Conservation (phyloP, 2,888 invertebrate species). For the Drosophila fulvimacula region DNA sequence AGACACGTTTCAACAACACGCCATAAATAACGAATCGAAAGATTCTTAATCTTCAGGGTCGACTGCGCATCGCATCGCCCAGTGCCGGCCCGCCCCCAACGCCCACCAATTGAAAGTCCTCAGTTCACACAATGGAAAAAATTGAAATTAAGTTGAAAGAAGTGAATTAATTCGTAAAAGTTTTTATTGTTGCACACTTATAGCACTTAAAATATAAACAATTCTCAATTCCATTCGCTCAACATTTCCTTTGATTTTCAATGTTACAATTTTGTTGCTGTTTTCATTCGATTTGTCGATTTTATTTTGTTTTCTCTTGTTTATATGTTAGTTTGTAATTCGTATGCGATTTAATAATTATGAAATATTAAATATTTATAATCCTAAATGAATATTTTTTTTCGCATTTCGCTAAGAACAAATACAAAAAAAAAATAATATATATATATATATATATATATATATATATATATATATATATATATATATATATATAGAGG, state of each 20-base stretch:
- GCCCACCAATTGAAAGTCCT: constrained; percentile 29
- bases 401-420: constrained; percentile 44
- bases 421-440: constrained; percentile 46
- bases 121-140: constrained; percentile 39
- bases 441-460: no score
- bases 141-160: constrained; percentile 32
- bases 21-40: constrained; percentile 17
- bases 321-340: constrained; percentile 16
- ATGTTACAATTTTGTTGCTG: constrained; percentile 29
- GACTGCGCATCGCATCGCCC: background rate
- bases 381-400: constrained; percentile 36
- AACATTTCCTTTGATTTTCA: constrained; percentile 6
- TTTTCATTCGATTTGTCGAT: constrained; percentile 26
- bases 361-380: constrained; percentile 59
- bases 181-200: constrained; percentile 77
- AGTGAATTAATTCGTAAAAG: constrained; percentile 64
- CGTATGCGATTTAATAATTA: constrained; percentile 44
- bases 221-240: constrained; percentile 46
- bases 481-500: background rate
- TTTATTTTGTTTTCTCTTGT: constrained; percentile 6
- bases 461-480: background rate
- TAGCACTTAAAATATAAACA: constrained; percentile 74
- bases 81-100: no score
- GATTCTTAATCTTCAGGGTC: constrained; percentile 34
- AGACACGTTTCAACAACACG: constrained; percentile 18